phyloP scores from a whole-genome alignment of 2,113 vertebrate genomes.

The Sinocyclocheilus rhinocerous region DNA sequence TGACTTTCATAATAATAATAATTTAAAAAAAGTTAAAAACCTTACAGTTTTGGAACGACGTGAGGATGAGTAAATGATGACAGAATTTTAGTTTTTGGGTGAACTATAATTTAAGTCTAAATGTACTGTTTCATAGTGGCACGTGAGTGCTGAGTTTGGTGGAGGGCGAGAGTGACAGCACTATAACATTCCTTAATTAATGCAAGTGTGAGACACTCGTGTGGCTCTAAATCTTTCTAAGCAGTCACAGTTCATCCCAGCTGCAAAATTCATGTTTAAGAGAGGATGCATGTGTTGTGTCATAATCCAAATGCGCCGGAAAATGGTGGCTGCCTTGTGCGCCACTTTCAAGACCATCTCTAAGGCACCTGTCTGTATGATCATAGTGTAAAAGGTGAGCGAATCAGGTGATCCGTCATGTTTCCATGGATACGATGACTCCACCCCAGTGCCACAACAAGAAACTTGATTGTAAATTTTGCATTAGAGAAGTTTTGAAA shows the following conservation, averaged over 20 bases:
- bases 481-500: background rate
- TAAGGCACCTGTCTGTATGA: conserved; percentile 12
- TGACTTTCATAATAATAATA: no score
- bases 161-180: background rate
- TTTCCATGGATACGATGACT: conserved; percentile 34
- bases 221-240: conserved; percentile 39
- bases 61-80: background rate
- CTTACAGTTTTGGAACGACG: background rate
- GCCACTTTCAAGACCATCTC: background rate
- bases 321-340: background rate
- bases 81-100: background rate
- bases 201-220: conserved; percentile 22
- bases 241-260: conserved; percentile 1
- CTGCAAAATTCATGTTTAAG: background rate
- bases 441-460: conserved; percentile 21
- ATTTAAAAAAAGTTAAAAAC: background rate
- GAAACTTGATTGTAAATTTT: background rate
- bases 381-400: conserved; percentile 18
- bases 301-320: background rate
- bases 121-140: background rate
- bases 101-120: background rate
- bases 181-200: conserved; percentile 41
- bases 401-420: conserved; percentile 41
- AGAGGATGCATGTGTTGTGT: background rate
- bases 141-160: background rate